Conservation (phyloP, 2,888 invertebrate genomes). For the Sacculina carcini region DNA sequence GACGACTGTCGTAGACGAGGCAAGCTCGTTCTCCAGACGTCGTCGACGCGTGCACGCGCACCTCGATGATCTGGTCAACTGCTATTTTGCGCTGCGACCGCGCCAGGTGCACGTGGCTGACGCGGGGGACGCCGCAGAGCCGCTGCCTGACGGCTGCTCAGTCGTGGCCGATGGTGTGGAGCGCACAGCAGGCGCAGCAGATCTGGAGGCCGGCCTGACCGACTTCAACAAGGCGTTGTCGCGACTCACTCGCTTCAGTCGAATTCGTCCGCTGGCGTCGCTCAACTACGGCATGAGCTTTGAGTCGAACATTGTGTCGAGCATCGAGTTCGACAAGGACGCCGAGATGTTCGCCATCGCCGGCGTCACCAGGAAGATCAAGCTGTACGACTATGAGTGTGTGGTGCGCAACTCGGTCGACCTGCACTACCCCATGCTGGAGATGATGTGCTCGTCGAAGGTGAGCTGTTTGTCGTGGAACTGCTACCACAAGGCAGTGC, state of each 20-base stretch:
- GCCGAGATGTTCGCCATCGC: slow-evolving; percentile 86
- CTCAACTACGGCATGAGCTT: slow-evolving; percentile 62
- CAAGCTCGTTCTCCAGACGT: not conserved
- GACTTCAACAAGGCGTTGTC: slow-evolving; percentile 58
- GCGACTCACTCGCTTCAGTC: slow-evolving; percentile 53
- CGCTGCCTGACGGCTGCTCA: no score
- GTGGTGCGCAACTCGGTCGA: slow-evolving; percentile 63
- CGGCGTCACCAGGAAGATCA: slow-evolving; percentile 78
- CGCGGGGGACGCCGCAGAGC: slow-evolving; percentile 15
- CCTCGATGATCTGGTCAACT: slow-evolving; percentile 66
- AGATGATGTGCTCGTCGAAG: slow-evolving; percentile 74
- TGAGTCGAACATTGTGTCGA: slow-evolving; percentile 51
- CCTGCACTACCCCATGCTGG: slow-evolving; percentile 69
- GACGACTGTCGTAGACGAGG: not conserved
- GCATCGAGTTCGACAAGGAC: slow-evolving; percentile 87
- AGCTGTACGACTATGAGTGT: slow-evolving; percentile 65
- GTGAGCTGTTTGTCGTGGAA: slow-evolving; percentile 88
- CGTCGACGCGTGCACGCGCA: slow-evolving; percentile 36
- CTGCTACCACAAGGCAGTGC: slow-evolving; percentile 56
- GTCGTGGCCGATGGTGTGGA: no score
- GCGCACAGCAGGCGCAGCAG: no score
- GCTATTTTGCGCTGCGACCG: slow-evolving; percentile 51
- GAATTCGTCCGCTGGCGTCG: slow-evolving; percentile 52
- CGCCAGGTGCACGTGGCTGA: slow-evolving; percentile 38
- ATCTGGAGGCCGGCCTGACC: slow-evolving; percentile 30